Conservation (phyloP, 2,797 vertebrate genomes). For the Macropus fuliginosus region DNA sequence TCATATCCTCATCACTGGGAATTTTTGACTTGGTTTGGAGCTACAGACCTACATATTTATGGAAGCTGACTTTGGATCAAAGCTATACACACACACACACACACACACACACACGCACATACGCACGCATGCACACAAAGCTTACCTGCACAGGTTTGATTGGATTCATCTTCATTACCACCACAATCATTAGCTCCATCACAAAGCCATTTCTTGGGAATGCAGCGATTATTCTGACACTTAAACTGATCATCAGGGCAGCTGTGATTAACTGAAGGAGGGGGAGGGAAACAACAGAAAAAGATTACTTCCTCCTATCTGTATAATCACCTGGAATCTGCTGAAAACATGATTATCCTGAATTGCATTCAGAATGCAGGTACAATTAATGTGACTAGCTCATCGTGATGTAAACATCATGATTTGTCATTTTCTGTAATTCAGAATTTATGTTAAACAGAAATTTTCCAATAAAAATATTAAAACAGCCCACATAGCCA, state of each 20-base stretch:
- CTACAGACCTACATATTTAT: conserved; percentile 30
- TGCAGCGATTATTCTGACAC: conserved; percentile 96
- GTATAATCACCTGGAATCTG: conserved; percentile 28
- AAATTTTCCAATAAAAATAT: conserved; percentile 31
- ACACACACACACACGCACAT: background rate
- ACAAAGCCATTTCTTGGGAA: conserved; percentile 97
- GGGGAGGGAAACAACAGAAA: background rate
- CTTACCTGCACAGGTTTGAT: conserved; percentile 94
- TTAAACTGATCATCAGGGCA: conserved; percentile 96
- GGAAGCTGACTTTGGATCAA: conserved; percentile 21
- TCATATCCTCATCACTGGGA: conserved; percentile 56
- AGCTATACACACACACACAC: background rate
- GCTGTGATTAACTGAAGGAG: conserved; percentile 89
- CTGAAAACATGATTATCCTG: conserved; percentile 48
- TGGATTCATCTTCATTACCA: conserved; percentile 94
- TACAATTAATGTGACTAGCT: conserved; percentile 1
- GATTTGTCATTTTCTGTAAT: background rate
- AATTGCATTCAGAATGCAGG: conserved; percentile 10
- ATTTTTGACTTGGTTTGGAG: conserved; percentile 44
- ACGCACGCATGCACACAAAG: conserved; percentile 20
- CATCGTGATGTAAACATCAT: background rate
- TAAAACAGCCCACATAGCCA: background rate
- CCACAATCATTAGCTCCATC: conserved; percentile 97
- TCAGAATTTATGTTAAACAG: conserved; percentile 40
- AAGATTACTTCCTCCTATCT: background rate